These are phyloP conservation scores for Novumbra hubbsi DNA, from an alignment of 2,797 vertebrate genomes.

Conservation along the genomic window DNA sequence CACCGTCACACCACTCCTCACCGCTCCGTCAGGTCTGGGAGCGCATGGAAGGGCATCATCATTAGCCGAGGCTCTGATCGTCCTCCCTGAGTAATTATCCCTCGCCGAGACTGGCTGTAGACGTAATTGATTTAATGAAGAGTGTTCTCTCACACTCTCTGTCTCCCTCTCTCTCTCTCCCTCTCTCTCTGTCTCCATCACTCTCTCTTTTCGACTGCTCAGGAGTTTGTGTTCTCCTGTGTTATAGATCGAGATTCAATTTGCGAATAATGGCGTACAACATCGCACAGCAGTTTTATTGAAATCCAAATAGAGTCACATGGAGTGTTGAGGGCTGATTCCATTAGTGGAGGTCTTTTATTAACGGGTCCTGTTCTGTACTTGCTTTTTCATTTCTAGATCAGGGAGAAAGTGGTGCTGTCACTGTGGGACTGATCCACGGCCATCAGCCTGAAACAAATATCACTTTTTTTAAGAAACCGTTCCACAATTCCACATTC, in stretches of 20 bases:
- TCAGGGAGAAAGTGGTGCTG: no score
- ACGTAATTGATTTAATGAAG: slow-evolving; percentile 67
- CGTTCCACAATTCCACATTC: slow-evolving; percentile 18
- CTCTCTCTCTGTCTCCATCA: slow-evolving; percentile 21
- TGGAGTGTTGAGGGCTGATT: background rate
- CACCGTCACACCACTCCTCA: slow-evolving; percentile 45
- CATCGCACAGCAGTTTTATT: background rate
- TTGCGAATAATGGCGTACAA: slow-evolving; percentile 27
- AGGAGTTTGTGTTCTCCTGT: slow-evolving; percentile 37
- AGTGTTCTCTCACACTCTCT: slow-evolving; percentile 41
- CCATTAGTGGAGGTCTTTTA: background rate
- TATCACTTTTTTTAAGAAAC: background rate
- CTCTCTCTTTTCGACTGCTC: slow-evolving; percentile 26
- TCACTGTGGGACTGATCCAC: background rate
- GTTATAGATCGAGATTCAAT: slow-evolving; percentile 42
- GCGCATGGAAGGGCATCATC: slow-evolving; percentile 66
- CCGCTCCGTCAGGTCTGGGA: slow-evolving; percentile 64
- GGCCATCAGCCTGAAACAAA: slow-evolving; percentile 8
- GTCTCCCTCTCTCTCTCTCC: no score
- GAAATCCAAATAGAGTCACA: background rate
- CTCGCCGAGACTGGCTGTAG: slow-evolving; percentile 53
- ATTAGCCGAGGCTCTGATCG: slow-evolving; percentile 69
- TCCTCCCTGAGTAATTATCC: slow-evolving; percentile 68
- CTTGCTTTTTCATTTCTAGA: background rate
- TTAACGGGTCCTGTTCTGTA: background rate